A percentile compares a stretch with the other conserved stretches of the same genome.
Conservation (phyloP, 2,888 invertebrate genomes). For the Pyralis farinalis region DNA sequence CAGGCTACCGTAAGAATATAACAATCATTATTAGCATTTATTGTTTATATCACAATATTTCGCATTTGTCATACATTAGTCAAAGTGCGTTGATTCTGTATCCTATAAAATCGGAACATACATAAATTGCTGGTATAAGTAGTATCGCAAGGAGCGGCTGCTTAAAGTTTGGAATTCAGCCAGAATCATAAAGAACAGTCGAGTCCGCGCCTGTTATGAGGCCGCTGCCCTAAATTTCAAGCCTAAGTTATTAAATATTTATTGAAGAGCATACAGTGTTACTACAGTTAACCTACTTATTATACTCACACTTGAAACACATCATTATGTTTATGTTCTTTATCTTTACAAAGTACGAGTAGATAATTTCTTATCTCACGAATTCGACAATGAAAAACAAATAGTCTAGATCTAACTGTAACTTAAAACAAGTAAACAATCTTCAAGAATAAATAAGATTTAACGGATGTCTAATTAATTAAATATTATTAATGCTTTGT, state of each 20-base stretch:
- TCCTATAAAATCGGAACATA: conserved; percentile 41
- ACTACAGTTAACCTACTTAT: conserved; percentile 26
- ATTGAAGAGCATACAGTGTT: conserved; percentile 33
- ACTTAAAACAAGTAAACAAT: neutral
- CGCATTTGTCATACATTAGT: conserved; percentile 1
- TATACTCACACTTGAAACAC: conserved; percentile 9
- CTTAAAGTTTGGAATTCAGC: conserved; percentile 60
- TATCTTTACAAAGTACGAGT: conserved; percentile 10
- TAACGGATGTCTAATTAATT: too few species aligned
- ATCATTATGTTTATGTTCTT: conserved; percentile 3
- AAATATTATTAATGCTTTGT: too few species aligned
- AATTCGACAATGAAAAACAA: neutral
- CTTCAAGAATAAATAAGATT: too few species aligned
- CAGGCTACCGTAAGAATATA: too few species aligned
- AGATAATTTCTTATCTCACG: neutral
- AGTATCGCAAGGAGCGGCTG: conserved; percentile 40
- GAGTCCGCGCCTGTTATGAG: conserved; percentile 50
- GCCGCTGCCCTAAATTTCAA: conserved; percentile 58
- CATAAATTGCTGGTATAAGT: conserved; percentile 49
- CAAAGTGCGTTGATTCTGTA: conserved; percentile 23
- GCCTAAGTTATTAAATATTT: conserved; percentile 49
- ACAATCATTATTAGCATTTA: too few species aligned
- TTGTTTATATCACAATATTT: neutral
- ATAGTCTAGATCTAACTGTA: neutral
- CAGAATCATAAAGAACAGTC: conserved; percentile 54